Conservation (phyloP, 2,797 vertebrate species). For the Borostomias antarcticus region DNA sequence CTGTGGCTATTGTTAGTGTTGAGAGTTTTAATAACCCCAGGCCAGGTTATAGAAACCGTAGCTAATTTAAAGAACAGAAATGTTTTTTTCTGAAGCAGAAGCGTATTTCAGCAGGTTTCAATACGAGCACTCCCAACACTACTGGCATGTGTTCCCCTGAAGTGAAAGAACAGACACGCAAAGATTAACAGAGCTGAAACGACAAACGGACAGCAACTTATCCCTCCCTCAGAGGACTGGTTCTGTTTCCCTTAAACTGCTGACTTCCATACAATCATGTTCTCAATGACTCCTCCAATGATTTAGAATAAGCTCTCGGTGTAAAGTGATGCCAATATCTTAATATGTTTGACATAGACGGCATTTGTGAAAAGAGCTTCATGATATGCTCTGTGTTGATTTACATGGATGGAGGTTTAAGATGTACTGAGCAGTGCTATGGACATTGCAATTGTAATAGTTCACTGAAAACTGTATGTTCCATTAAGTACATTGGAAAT, state of each 20-base stretch:
- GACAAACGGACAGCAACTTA: constrained; percentile 36
- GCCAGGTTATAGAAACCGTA: constrained; percentile 8
- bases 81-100: constrained; percentile 38
- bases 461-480: neutral
- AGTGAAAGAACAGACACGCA: constrained; percentile 58
- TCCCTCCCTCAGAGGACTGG: constrained; percentile 51
- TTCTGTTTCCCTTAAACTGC: constrained; percentile 56
- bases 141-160: constrained; percentile 36
- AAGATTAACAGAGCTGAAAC: constrained; percentile 54
- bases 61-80: constrained; percentile 40
- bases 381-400: constrained; percentile 29
- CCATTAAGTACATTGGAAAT: neutral
- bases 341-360: constrained; percentile 56
- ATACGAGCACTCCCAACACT: constrained; percentile 22
- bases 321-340: constrained; percentile 40
- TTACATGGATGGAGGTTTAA: constrained; percentile 24
- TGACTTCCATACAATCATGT: constrained; percentile 56
- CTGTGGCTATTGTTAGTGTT: neutral
- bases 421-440: constrained; percentile 1
- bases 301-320: constrained; percentile 40
- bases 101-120: constrained; percentile 35
- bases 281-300: constrained; percentile 52
- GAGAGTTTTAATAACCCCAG: constrained; percentile 36
- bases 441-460: too few species aligned
- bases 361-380: constrained; percentile 35